Evolutionary conservation across 2,888 invertebrate species (phyloP).

Genomic region (Digitonthophagus gazella): DNA sequence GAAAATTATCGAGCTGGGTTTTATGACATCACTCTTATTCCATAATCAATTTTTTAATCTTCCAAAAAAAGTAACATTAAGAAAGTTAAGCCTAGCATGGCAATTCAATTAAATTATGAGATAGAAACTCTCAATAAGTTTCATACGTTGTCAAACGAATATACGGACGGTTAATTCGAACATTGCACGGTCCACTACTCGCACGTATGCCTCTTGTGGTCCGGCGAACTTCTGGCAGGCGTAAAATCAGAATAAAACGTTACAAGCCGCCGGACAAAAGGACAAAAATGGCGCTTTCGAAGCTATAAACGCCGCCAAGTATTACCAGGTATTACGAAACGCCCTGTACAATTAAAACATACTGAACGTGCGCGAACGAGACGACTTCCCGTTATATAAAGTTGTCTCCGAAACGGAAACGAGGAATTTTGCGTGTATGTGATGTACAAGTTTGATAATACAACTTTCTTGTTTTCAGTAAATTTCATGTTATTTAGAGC

Average conservation of each 20-base stretch:
- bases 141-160: background rate
- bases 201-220: background rate
- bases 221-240: conserved; percentile 5
- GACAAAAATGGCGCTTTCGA: background rate
- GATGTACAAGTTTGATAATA: background rate
- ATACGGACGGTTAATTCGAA: background rate
- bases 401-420: background rate
- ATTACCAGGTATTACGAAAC: background rate
- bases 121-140: background rate
- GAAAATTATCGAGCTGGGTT: no score
- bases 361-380: no score
- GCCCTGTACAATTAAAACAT: background rate
- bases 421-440: background rate
- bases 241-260: conserved; percentile 14
- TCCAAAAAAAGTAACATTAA: no score
- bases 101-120: background rate
- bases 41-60: no score
- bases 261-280: background rate
- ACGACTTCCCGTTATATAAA: background rate
- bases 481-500: no score
- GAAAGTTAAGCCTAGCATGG: no score
- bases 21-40: no score
- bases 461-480: background rate
- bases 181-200: background rate
- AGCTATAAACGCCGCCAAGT: background rate